These are phyloP conservation scores for Automeris io DNA, from an alignment of 2,888 invertebrate genomes.

Conservation along the genomic window DNA sequence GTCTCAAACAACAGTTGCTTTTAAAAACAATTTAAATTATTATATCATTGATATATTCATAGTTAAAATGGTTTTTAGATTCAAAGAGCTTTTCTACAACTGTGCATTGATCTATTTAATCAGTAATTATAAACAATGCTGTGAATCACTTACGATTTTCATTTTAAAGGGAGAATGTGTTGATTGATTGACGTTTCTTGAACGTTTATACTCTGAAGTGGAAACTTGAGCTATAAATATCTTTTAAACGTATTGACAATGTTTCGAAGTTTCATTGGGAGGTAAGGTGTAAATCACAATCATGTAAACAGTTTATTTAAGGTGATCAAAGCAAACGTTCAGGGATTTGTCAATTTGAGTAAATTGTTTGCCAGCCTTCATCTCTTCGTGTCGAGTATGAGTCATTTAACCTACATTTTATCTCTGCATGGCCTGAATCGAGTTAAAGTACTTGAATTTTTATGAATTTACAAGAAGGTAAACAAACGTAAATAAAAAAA, in stretches of 20 bases:
- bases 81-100: too few species aligned
- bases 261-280: slow-evolving; percentile 66
- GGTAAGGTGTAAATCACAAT: slow-evolving; percentile 71
- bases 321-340: slow-evolving; percentile 65
- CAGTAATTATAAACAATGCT: too few species aligned
- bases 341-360: slow-evolving; percentile 67
- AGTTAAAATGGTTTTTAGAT: too few species aligned
- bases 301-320: slow-evolving; percentile 69
- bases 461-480: not conserved
- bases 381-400: slow-evolving; percentile 22
- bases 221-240: slow-evolving; percentile 63
- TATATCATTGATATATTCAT: too few species aligned
- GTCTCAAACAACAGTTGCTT: too few species aligned
- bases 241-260: slow-evolving; percentile 57
- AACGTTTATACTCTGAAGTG: slow-evolving; percentile 51
- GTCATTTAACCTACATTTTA: slow-evolving; percentile 44
- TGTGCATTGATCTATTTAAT: too few species aligned
- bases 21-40: too few species aligned
- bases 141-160: slow-evolving; percentile 71
- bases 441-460: not conserved
- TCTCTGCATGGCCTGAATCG: slow-evolving; percentile 3
- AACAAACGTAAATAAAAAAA: too few species aligned
- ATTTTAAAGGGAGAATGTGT: slow-evolving; percentile 45
- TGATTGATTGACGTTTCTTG: slow-evolving; percentile 44
- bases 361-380: slow-evolving; percentile 48